phyloP scores from a whole-genome alignment of 92 coral and sea anemone species.

The Siderastrea siderea region DNA sequence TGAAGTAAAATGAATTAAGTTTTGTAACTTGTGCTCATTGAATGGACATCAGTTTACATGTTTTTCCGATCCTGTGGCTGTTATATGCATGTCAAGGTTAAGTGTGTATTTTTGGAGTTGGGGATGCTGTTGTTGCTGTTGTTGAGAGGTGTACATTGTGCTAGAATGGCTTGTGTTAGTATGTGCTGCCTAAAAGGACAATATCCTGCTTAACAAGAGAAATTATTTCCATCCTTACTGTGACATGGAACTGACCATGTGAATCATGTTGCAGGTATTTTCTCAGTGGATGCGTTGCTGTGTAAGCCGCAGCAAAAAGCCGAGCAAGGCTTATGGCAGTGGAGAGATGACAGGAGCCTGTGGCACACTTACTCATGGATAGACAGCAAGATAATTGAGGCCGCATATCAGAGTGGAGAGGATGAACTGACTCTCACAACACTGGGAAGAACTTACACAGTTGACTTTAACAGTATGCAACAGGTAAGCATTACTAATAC shows the following conservation, averaged over 20 bases:
- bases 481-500: conserved; percentile 68
- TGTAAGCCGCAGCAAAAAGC: conserved; percentile 84
- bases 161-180: too few species aligned
- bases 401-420: conserved; percentile 98
- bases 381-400: conserved; percentile 97
- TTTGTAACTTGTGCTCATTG: too few species aligned
- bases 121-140: too few species aligned
- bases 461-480: conserved; percentile 97
- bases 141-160: too few species aligned
- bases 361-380: conserved; percentile 99
- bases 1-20: too few species aligned
- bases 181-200: background rate
- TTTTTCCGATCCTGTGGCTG: too few species aligned
- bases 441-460: conserved; percentile 96
- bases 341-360: conserved; percentile 97
- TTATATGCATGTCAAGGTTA: too few species aligned
- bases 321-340: conserved; percentile 99
- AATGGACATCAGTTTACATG: too few species aligned
- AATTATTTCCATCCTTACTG: background rate
- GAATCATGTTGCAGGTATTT: conserved; percentile 63
- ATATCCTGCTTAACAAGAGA: background rate
- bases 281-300: conserved; percentile 88
- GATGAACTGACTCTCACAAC: conserved; percentile 96
- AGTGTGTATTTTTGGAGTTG: too few species aligned
- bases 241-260: background rate